Percentiles rank a stretch among this genome's conserved stretches.
Evolutionary conservation across 1,140 invertebrate genomes (phyloP).

Genomic region (Maniola jurtina): DNA sequence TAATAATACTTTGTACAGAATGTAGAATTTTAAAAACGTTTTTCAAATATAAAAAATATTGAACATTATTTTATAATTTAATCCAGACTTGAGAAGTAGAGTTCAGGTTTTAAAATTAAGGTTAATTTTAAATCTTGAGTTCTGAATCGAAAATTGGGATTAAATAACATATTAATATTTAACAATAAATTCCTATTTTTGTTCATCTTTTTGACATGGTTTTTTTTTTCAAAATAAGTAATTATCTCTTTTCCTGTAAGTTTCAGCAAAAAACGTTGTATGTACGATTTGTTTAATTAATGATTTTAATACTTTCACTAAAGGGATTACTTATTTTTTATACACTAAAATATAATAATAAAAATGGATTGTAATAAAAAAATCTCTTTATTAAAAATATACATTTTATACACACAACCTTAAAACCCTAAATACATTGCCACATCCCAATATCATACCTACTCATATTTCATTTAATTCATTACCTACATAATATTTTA

Average conservation of each 20-base stretch:
- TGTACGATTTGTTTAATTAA: conserved; percentile 7
- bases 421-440: conserved; percentile 3
- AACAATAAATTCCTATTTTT: neutral
- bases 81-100: neutral
- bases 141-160: neutral
- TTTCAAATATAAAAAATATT: neutral
- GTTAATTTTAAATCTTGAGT: conserved; percentile 2
- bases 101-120: conserved; percentile 3
- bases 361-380: neutral
- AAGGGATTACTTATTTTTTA: too few species aligned
- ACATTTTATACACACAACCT: neutral
- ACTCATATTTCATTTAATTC: too few species aligned
- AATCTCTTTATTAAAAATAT: neutral
- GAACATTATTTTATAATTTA: neutral
- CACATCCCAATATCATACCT: conserved; percentile 23
- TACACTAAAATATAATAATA: neutral
- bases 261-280: conserved; percentile 9
- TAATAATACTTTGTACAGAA: neutral
- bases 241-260: conserved; percentile 13
- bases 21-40: neutral
- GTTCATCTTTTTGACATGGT: neutral
- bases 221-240: neutral
- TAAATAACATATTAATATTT: neutral
- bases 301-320: neutral
- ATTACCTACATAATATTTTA: too few species aligned